Evolutionary conservation across 2,797 vertebrate genomes (phyloP).

Genomic region (Chanos chanos): DNA sequence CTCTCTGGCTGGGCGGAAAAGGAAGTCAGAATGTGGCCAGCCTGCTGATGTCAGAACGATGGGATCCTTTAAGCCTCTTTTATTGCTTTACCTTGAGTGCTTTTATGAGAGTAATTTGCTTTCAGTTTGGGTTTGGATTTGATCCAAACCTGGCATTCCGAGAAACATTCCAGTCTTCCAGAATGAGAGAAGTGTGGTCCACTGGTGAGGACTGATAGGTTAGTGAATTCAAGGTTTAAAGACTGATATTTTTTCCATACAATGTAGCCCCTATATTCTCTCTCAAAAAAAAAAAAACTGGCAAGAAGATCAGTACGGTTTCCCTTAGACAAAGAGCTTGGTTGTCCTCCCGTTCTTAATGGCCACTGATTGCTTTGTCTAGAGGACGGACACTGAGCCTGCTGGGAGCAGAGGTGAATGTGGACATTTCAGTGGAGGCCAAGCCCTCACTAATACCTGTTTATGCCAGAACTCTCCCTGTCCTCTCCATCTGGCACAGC

Average conservation of each 20-base stretch:
- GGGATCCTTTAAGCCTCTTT: not conserved
- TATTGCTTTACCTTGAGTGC: slow-evolving; percentile 54
- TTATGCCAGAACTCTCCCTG: slow-evolving; percentile 50
- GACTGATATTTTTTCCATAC: no score
- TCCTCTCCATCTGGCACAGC: slow-evolving; percentile 64
- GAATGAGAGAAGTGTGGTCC: slow-evolving; percentile 13
- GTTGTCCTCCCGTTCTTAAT: slow-evolving; percentile 51
- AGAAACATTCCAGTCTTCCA: slow-evolving; percentile 48
- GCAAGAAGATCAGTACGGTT: no score
- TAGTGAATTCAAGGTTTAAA: no score
- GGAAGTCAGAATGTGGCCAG: not conserved
- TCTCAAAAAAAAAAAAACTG: no score
- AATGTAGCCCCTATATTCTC: no score
- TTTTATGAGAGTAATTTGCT: slow-evolving; percentile 65
- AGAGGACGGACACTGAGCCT: slow-evolving; percentile 48
- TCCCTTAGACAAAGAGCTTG: slow-evolving; percentile 36
- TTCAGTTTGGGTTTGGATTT: slow-evolving; percentile 55
- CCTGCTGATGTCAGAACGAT: not conserved
- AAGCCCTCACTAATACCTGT: slow-evolving; percentile 62
- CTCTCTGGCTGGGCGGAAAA: no score
- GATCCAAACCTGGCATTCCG: slow-evolving; percentile 50
- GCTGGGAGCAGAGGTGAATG: slow-evolving; percentile 57
- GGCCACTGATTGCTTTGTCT: slow-evolving; percentile 64
- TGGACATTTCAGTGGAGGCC: slow-evolving; percentile 52
- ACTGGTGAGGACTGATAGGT: no score